phyloP scores from a whole-genome alignment of 2,113 vertebrate species.

The Malurus cyaneus region DNA sequence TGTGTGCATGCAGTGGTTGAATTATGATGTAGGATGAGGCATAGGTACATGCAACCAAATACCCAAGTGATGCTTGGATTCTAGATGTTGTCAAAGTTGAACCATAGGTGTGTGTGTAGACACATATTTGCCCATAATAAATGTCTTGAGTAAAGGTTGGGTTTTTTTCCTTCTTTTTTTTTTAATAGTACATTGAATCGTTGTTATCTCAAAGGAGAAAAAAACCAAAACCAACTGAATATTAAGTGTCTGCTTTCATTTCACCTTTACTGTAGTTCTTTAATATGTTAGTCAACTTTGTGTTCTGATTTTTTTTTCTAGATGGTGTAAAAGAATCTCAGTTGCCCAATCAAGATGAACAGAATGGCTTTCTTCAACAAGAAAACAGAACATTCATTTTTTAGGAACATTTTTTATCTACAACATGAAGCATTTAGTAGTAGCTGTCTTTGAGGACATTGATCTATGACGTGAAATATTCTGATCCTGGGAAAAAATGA shows the following conservation, averaged over 20 bases:
- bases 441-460: background rate
- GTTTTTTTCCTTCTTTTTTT: background rate
- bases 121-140: background rate
- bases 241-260: background rate
- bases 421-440: background rate
- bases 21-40: background rate
- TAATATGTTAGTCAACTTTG: background rate
- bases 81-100: background rate
- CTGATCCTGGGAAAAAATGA: background rate
- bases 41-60: background rate
- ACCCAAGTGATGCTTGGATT: background rate
- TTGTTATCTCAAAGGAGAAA: background rate
- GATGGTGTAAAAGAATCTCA: background rate
- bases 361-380: background rate
- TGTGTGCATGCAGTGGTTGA: background rate
- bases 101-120: background rate
- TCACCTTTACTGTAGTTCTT: background rate
- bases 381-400: background rate
- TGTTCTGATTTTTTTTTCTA: conserved; percentile 24
- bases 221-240: background rate
- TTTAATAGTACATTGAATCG: background rate
- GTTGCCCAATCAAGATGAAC: background rate
- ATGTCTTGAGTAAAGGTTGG: background rate
- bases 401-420: background rate
- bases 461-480: background rate